Evolutionary conservation across 1,140 invertebrate genomes (phyloP), one percentile per base, ranked within the genome.

Genomic region (Calliopsis andreniformis): DNA sequence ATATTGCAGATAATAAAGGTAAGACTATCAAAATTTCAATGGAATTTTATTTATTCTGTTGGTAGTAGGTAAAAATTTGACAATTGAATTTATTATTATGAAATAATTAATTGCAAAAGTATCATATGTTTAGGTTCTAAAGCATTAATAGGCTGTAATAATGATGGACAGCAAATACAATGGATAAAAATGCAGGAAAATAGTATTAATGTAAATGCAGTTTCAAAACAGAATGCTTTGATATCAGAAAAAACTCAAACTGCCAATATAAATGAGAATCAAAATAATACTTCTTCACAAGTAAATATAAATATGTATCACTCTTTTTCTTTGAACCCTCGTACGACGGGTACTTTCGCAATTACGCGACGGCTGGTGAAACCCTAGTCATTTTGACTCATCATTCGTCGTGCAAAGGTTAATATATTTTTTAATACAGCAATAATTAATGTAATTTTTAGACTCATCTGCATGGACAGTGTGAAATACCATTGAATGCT

Each of bases 161-260:
- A 77, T 77, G 87, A 87, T 79, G 84, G 72, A 51, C 86, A 87
- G 81, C 84, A 88, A 80, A 79, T 88, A 79, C 88, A 89, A 82
- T 87, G 87, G 87, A 81, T 87, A 70, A 87, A 78, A 64, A 86
- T 86, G 73, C 85, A 83, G 79, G 85, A 87, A 58, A 83, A 88
- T 79, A 86, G 71, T 77, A 64, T 78, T 69, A 86, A 78, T 39
- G 68, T 82, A 59, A 83, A 83, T 78, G 64, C 82, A 49, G 25
- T 82, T 73, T 56, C 78, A 25, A 89, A 89, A 78, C 85, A 89
- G 71, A 84, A 80, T 78, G 62, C 70, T 25, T 59, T 72, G 32
- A 58, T 85, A 59, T 62, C 81, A 59, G 78, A 78, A 10, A 86
- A 81, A 55, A 71, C 56, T 63, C 71, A 76, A 53, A 79, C 76